Evolutionary conservation across 2,888 invertebrate species (phyloP).

Genomic region (Didymodactylos carnosus): DNA sequence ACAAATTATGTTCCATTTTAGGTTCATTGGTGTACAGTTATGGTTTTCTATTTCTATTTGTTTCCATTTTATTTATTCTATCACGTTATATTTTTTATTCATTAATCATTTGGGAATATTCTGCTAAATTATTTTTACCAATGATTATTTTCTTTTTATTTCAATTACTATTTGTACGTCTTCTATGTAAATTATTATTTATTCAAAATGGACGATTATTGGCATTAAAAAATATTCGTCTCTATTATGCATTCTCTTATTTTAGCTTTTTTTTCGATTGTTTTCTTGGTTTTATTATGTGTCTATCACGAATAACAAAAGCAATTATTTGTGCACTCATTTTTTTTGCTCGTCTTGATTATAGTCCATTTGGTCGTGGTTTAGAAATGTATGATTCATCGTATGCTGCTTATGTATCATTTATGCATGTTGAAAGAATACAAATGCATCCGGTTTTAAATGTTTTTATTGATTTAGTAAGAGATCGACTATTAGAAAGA

Average conservation of each 20-base stretch:
- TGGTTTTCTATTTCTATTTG: neutral
- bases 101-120: constrained; percentile 1
- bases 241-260: constrained; percentile 9
- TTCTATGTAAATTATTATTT: constrained; percentile 5
- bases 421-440: constrained; percentile 11
- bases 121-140: constrained; percentile 9
- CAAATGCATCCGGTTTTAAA: constrained; percentile 11
- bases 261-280: constrained; percentile 14
- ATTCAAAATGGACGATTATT: neutral
- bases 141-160: constrained; percentile 5
- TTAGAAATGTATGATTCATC: constrained; percentile 10
- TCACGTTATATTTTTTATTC: neutral
- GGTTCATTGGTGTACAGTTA: neutral
- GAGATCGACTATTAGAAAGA: neutral
- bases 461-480: neutral
- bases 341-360: constrained; percentile 8
- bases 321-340: constrained; percentile 1
- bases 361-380: constrained; percentile 8
- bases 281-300: constrained; percentile 11
- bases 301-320: constrained; percentile 12
- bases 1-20: neutral
- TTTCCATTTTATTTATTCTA: neutral
- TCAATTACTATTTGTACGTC: constrained; percentile 5
- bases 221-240: neutral
- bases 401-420: constrained; percentile 3